Conservation (phyloP, 2,113 vertebrate species). For the Corythoichthys intestinalis region DNA sequence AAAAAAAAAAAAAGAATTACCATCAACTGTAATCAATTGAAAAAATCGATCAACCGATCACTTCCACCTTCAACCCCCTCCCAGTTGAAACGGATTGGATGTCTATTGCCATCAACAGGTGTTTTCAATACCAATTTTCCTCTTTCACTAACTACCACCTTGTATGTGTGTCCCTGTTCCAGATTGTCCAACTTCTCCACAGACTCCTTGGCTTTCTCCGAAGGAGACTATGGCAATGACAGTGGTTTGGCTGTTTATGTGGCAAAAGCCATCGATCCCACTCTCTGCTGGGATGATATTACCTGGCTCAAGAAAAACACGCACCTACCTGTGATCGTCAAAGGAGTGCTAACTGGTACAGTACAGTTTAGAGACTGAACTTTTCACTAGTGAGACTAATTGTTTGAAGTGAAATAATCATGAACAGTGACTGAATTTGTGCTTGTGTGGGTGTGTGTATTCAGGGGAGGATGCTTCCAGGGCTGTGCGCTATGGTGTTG, state of each 20-base stretch:
- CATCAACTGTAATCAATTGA: no score
- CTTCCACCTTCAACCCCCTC: no score
- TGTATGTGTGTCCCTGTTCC: constrained; percentile 8
- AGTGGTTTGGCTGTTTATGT: constrained; percentile 90
- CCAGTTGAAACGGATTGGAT: no score
- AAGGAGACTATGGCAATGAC: constrained; percentile 78
- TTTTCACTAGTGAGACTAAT: neutral
- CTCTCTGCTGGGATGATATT: constrained; percentile 82
- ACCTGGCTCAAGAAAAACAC: constrained; percentile 85
- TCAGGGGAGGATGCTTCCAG: constrained; percentile 84
- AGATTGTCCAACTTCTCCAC: constrained; percentile 91
- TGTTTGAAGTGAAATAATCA: neutral
- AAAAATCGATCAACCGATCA: no score
- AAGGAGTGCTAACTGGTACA: constrained; percentile 86
- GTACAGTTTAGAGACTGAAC: neutral
- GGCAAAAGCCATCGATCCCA: constrained; percentile 82
- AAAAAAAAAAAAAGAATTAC: no score
- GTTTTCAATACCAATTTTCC: no score
- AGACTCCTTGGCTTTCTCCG: constrained; percentile 81
- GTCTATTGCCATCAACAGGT: no score
- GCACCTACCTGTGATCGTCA: constrained; percentile 81
- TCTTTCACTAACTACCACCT: no score
- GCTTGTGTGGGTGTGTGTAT: neutral
- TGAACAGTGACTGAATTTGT: neutral
- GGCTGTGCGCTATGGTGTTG: constrained; percentile 80